These are phyloP conservation scores for Rhinolophus ferrumequinum DNA, from an alignment of 2,113 vertebrate genomes.

Conservation along the genomic window DNA sequence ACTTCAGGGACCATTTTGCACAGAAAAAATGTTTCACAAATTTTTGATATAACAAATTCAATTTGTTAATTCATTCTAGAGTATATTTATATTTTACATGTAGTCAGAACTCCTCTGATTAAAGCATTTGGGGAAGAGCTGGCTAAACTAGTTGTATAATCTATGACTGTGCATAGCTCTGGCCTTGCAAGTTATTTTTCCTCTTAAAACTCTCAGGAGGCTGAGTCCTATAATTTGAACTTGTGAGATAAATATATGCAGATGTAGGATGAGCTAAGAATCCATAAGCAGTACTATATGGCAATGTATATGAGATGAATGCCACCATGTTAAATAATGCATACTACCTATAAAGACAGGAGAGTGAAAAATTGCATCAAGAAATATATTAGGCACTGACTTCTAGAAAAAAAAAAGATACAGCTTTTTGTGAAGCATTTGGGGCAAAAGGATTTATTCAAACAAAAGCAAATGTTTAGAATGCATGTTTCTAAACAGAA, in stretches of 20 bases:
- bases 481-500: not conserved
- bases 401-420: not conserved
- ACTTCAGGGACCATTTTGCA: not conserved
- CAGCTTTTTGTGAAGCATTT: not conserved
- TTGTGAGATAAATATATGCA: not conserved
- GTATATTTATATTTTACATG: not conserved
- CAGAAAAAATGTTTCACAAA: not conserved
- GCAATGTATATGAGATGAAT: not conserved
- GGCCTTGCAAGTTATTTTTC: not conserved
- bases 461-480: not conserved
- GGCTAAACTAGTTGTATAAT: not conserved
- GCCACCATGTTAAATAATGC: not conserved
- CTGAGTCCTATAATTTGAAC: not conserved
- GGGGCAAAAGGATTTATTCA: not conserved
- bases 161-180: not conserved
- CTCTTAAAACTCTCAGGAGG: not conserved
- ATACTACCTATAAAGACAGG: not conserved
- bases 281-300: not conserved
- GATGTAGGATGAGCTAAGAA: not conserved
- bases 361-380: not conserved
- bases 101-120: not conserved
- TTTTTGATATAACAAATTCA: not conserved
- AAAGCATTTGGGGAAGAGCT: not conserved
- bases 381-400: not conserved
- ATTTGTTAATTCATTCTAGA: not conserved